Conservation (phyloP, 2,888 invertebrate species). For the Drosophila merina region DNA sequence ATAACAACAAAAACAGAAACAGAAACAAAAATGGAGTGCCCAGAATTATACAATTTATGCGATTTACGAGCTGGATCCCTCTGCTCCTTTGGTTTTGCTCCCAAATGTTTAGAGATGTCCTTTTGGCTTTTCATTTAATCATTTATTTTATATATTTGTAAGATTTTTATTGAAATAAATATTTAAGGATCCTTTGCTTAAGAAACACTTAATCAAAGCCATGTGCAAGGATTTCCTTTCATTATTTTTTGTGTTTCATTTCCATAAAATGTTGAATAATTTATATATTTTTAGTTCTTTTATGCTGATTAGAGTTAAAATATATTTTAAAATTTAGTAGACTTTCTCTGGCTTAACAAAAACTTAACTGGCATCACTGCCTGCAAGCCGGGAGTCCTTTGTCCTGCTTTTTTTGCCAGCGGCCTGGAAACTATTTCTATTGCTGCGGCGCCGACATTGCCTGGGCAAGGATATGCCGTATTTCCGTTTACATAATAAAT, state of each 20-base stretch:
- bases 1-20: slow-evolving; percentile 31
- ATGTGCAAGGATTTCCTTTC: no score
- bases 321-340: not conserved
- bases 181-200: not conserved
- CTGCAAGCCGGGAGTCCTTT: slow-evolving; percentile 30
- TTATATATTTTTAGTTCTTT: not conserved
- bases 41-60: slow-evolving; percentile 80
- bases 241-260: no score
- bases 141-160: not conserved
- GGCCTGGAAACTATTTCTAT: slow-evolving; percentile 75
- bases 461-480: slow-evolving; percentile 79
- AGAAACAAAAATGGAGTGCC: slow-evolving; percentile 43
- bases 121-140: not conserved
- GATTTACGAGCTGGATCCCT: slow-evolving; percentile 70
- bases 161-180: not conserved
- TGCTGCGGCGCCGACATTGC: slow-evolving; percentile 76
- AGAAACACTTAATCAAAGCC: no score
- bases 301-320: not conserved
- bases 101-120: not conserved
- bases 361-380: slow-evolving; percentile 7
- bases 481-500: slow-evolving; percentile 79
- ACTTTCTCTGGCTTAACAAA: not conserved
- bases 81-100: slow-evolving; percentile 20
- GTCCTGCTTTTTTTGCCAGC: slow-evolving; percentile 54
- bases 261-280: not conserved